Percentiles rank a stretch among this genome's conserved stretches.
These are phyloP conservation scores for Diaprepes abbreviatus DNA, from an alignment of 2,888 invertebrate genomes.

Conservation along the genomic window DNA sequence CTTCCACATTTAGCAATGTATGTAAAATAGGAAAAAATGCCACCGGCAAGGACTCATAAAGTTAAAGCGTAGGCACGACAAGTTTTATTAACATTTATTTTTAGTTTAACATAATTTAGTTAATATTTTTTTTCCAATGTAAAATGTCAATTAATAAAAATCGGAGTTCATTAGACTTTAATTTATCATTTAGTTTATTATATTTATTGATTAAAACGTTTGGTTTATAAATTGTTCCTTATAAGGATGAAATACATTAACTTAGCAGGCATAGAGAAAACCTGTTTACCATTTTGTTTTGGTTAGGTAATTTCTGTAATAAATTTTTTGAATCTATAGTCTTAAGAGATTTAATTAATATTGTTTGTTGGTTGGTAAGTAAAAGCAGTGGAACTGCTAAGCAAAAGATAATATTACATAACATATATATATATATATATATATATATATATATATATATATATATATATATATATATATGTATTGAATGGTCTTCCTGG, in stretches of 20 bases:
- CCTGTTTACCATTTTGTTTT: constrained; percentile 4
- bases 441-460: too few relatives aligned
- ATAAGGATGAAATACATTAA: constrained; percentile 5
- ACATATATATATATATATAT: too few relatives aligned
- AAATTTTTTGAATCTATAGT: neutral
- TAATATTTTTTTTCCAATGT: neutral
- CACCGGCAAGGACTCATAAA: neutral
- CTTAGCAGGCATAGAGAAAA: neutral
- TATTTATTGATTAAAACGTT: constrained; percentile 1
- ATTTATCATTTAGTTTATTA: constrained; percentile 9
- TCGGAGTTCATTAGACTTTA: constrained; percentile 4
- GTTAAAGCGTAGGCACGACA: neutral
- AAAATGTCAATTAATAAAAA: neutral
- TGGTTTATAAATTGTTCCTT: constrained; percentile 3
- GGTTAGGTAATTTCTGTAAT: constrained; percentile 10
- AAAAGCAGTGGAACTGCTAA: too few relatives aligned
- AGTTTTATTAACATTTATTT: constrained; percentile 4
- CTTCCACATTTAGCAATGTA: neutral
- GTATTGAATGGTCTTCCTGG: too few relatives aligned
- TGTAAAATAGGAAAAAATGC: neutral
- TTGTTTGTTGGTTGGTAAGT: too few relatives aligned
- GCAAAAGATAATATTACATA: too few relatives aligned
- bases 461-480: too few relatives aligned
- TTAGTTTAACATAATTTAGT: neutral
- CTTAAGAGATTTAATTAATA: too few relatives aligned